These are phyloP conservation scores for Aurelia aurita complex sp. Pacific DNA, from an alignment of 30 jellyfish, hydroid and myxozoan genomes.

Conservation along the genomic window DNA sequence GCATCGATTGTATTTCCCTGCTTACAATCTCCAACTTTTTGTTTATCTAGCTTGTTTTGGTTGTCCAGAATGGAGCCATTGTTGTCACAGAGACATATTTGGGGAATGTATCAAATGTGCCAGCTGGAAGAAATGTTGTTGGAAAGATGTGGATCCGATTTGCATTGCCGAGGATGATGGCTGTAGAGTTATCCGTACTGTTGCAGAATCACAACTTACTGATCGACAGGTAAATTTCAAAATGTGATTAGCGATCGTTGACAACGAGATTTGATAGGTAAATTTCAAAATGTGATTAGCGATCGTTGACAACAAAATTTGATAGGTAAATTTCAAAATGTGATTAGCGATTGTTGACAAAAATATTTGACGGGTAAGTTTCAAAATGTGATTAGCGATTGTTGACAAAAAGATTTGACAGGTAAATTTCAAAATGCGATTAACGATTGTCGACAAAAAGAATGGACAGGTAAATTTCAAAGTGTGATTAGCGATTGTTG, in stretches of 20 bases:
- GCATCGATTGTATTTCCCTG: background rate
- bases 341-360: too few species aligned
- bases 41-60: constrained; percentile 91
- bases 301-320: too few species aligned
- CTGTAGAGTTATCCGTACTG: constrained; percentile 88
- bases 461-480: too few species aligned
- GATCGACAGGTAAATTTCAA: constrained; percentile 60
- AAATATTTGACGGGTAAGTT: too few species aligned
- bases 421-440: too few species aligned
- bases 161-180: constrained; percentile 99
- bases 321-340: too few species aligned
- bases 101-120: constrained; percentile 98
- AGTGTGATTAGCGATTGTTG: too few species aligned
- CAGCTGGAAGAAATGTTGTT: constrained; percentile 97
- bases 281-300: too few species aligned
- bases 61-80: constrained; percentile 90
- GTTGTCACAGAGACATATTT: constrained; percentile 96
- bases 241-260: too few species aligned
- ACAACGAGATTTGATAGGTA: constrained; percentile 45
- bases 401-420: too few species aligned
- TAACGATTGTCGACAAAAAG: too few species aligned
- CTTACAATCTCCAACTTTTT: background rate
- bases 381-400: too few species aligned
- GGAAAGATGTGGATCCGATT: constrained; percentile 95
- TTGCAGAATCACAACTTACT: constrained; percentile 84